phyloP scores from a whole-genome alignment of 2,113 vertebrate species.

The Phalacrocorax brasilianus region DNA sequence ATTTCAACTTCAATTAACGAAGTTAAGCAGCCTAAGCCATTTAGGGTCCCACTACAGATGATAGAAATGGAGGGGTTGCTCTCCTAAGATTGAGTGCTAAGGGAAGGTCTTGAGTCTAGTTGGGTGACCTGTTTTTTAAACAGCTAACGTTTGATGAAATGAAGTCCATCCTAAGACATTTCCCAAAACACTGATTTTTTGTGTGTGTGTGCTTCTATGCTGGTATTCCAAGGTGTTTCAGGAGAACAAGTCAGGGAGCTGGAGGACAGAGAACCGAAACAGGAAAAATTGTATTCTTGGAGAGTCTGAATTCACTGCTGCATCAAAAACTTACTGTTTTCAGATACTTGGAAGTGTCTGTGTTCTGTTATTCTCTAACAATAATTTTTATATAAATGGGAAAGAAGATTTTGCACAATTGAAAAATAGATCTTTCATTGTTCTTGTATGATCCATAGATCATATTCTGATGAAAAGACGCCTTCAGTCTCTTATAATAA shows the following conservation, averaged over 20 bases:
- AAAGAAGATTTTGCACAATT: background rate
- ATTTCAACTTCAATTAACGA: background rate
- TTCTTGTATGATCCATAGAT: background rate
- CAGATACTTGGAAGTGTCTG: background rate
- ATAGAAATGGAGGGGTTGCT: background rate
- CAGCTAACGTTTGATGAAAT: background rate
- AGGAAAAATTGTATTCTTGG: background rate
- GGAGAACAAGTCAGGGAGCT: background rate
- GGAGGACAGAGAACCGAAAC: background rate
- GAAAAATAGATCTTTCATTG: background rate
- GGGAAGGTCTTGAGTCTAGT: background rate
- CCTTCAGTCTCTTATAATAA: background rate
- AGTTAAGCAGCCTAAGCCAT: background rate
- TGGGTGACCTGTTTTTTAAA: background rate
- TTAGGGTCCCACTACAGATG: background rate
- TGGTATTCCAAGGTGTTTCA: background rate
- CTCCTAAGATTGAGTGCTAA: background rate
- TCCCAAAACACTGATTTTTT: background rate
- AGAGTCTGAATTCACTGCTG: background rate
- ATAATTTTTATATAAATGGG: background rate
- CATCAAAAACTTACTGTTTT: background rate
- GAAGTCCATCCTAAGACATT: background rate
- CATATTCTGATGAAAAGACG: background rate
- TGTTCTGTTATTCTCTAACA: background rate
- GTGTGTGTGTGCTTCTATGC: background rate